Base-by-base conservation (phyloP, 1,140 invertebrate species). In the Ptiloglossa arizonensis region DNA sequence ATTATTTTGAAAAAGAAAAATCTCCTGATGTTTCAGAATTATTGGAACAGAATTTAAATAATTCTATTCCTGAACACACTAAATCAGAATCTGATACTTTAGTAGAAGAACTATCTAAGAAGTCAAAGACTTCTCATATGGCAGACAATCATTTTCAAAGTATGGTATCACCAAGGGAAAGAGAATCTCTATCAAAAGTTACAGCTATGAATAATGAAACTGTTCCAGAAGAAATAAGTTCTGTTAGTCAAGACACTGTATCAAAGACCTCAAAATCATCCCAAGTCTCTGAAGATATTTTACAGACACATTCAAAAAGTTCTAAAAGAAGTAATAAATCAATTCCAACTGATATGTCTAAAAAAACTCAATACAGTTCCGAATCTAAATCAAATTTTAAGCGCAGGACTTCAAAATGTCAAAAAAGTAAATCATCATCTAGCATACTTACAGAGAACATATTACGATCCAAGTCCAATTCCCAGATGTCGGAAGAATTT, bases 71-170 rank as follows among this genome's bases (percentile, higher is more conserved):
- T 5, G 88, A 89, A 38, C 46, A 83, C n/a, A 19, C 80, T 11
- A 89, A 88, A 70, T 86, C 89, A 0, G 90, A 93, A 66, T 92
- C 92, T 4, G 91, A 92, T 32, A 89, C 86, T 8, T 60, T 93
- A 22, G 85, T 92, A 0, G 91, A 92, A 38, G 89, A 93, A 69
- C 84, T 90, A 24, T 86, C 90, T 2, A 90, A 88, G 15, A 91
- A 87, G 35, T 87, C 85, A 0, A 88, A 82, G 29, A 38, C 72
- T 38, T 41, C 66, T 11, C 82, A 83, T 46, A 17, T 69, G 15
- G 50, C 32, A 4, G 70, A 85, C 52, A 64, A 48, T 44, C 77
- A 78, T 22, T 54, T 73, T 62, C 72, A 71, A 59, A 85, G 29
- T 35, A 38, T 80, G 19, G 64, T 35, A 8, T 19, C 59, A 0